phyloP scores from a whole-genome alignment of 1,140 invertebrate genomes.

The Trichogramma pretiosum region DNA sequence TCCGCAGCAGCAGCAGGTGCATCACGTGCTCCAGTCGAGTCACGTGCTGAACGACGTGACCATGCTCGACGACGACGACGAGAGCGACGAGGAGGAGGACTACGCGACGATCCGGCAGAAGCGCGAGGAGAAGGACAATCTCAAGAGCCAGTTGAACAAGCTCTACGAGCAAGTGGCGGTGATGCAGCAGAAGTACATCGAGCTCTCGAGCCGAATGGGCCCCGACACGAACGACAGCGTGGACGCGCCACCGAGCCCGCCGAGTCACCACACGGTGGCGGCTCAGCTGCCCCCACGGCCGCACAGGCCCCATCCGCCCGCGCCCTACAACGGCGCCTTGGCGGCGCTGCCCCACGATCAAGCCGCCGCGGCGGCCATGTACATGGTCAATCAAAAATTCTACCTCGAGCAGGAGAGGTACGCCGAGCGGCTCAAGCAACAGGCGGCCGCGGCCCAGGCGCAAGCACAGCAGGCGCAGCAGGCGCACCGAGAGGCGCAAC shows the following conservation, averaged over 20 bases:
- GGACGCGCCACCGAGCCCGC: conserved; percentile 52
- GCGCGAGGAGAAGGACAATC: conserved; percentile 71
- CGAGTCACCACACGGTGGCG: conserved; percentile 40
- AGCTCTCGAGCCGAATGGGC: conserved; percentile 76
- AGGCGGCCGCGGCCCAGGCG: no score
- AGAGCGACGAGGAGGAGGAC: conserved; percentile 65
- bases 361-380: conserved; percentile 44
- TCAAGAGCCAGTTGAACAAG: conserved; percentile 74
- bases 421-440: conserved; percentile 42
- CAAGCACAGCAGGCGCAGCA: conserved; percentile 40
- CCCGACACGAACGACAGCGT: conserved; percentile 60
- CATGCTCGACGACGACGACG: conserved; percentile 66
- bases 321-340: conserved; percentile 44
- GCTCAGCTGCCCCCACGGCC: conserved; percentile 45
- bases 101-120: conserved; percentile 68
- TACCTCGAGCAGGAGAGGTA: conserved; percentile 36
- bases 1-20: conserved; percentile 74
- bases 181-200: conserved; percentile 85
- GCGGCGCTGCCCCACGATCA: conserved; percentile 49
- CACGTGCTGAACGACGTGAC: conserved; percentile 59
- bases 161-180: conserved; percentile 82
- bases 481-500: no score
- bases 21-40: conserved; percentile 38
- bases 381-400: conserved; percentile 39
- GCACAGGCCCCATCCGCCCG: conserved; percentile 46